Evolutionary conservation across 2,113 vertebrate species (phyloP).

Genomic region (Ictidomys tridecemlineatus): DNA sequence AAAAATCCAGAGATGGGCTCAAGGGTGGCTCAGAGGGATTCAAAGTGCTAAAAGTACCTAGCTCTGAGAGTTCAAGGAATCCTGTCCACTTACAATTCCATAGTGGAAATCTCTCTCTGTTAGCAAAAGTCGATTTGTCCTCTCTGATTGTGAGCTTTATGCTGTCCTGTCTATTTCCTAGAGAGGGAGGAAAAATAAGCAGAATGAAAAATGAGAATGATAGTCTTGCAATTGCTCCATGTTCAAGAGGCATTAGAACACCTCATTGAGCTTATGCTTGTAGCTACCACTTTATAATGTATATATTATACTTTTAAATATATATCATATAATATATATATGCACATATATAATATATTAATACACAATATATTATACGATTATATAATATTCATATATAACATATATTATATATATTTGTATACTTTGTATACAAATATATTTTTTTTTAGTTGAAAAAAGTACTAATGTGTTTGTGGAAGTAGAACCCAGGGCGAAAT

Average conservation of each 20-base stretch:
- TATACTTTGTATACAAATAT: too few relatives aligned
- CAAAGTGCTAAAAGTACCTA: neutral
- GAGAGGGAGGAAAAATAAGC: neutral
- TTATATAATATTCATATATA: neutral
- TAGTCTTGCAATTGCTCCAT: neutral
- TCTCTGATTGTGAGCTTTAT: neutral
- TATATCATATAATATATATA: too few relatives aligned
- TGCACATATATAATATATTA: neutral
- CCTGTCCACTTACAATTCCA: neutral
- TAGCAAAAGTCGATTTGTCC: constrained; percentile 60
- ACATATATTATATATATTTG: too few relatives aligned
- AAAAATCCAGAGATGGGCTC: neutral
- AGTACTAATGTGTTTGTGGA: neutral
- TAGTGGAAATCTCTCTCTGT: constrained; percentile 34
- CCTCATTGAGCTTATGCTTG: neutral
- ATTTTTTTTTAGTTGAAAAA: neutral
- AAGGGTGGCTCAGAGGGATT: neutral
- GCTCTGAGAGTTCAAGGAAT: neutral
- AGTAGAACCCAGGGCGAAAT: neutral
- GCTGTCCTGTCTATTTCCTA: neutral
- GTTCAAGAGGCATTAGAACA: neutral
- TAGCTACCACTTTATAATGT: neutral
- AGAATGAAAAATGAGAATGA: constrained; percentile 18
- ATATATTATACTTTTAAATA: neutral
- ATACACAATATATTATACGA: too few relatives aligned